These are phyloP conservation scores for Drosophila ironensis DNA, from an alignment of 1,140 invertebrate species.

Conservation along the genomic window DNA sequence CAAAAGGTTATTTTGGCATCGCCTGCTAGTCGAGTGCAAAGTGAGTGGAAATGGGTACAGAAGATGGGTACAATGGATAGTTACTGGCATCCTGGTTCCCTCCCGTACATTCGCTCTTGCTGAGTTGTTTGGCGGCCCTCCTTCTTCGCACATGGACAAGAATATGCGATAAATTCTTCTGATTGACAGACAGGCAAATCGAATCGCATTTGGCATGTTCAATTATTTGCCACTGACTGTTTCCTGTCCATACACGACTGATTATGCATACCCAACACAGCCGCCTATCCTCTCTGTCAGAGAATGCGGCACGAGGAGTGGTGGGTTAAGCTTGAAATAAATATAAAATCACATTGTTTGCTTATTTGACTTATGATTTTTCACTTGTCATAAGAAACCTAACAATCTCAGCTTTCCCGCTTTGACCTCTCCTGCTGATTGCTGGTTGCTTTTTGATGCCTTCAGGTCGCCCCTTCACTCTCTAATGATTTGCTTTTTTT, in stretches of 20 bases:
- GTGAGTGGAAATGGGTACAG: constrained; percentile 3
- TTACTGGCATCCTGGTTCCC: too few relatives aligned
- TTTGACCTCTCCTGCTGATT: neutral
- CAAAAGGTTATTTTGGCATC: neutral
- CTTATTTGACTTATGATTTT: constrained; percentile 53
- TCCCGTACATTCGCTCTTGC: too few relatives aligned
- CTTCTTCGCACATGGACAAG: too few relatives aligned
- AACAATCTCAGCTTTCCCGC: neutral
- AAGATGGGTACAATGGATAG: too few relatives aligned
- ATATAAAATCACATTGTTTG: constrained; percentile 13
- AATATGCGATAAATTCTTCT: constrained; percentile 9
- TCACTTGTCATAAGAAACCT: constrained; percentile 43
- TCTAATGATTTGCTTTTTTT: constrained; percentile 30
- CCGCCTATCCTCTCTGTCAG: too few relatives aligned
- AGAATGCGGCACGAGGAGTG: neutral
- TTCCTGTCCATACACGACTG: constrained; percentile 33
- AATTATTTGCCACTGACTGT: constrained; percentile 49
- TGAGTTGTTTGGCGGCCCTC: too few relatives aligned
- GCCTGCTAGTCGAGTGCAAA: neutral
- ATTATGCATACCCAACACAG: constrained; percentile 28
- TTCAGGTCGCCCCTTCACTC: constrained; percentile 27
- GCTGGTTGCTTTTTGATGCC: neutral
- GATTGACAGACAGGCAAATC: constrained; percentile 40
- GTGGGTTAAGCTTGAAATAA: neutral
- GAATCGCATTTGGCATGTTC: constrained; percentile 43